Percentiles rank a stretch among this genome's conserved stretches.
phyloP scores from a whole-genome alignment of 2,797 vertebrate species.

The Steatocranus sp. region DNA sequence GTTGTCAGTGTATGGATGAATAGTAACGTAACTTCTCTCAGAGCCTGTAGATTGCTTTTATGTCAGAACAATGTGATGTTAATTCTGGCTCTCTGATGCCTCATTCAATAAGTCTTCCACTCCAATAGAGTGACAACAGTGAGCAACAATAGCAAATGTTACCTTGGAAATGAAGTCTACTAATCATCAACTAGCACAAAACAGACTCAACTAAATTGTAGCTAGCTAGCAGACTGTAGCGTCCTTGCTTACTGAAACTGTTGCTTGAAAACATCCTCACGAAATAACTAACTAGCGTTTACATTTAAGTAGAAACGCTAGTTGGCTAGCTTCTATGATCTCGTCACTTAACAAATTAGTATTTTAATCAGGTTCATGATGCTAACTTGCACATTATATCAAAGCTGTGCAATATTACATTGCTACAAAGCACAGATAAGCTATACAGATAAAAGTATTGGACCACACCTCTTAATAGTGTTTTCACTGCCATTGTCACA shows the following conservation, averaged over 20 bases:
- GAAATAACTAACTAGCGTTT: fast-evolving
- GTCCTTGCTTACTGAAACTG: background rate
- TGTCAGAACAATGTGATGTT: background rate
- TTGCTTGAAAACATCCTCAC: background rate
- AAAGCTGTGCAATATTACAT: background rate
- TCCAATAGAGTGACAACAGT: background rate
- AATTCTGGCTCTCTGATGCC: background rate
- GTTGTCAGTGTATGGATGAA: background rate
- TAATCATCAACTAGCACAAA: background rate
- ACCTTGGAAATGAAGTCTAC: background rate
- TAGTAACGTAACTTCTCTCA: background rate
- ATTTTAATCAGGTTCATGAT: background rate
- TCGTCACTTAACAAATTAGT: background rate
- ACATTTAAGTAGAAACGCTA: background rate
- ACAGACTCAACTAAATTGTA: background rate
- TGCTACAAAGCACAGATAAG: background rate
- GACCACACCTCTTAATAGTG: background rate
- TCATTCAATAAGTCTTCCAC: background rate
- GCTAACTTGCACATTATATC: background rate
- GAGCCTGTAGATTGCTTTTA: background rate
- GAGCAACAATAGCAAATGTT: background rate
- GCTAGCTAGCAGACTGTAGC: background rate
- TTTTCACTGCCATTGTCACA: background rate
- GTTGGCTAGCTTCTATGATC: background rate
- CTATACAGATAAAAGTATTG: background rate